phyloP scores from a whole-genome alignment of 2,888 invertebrate species.

The Ypsolopha sequella region DNA sequence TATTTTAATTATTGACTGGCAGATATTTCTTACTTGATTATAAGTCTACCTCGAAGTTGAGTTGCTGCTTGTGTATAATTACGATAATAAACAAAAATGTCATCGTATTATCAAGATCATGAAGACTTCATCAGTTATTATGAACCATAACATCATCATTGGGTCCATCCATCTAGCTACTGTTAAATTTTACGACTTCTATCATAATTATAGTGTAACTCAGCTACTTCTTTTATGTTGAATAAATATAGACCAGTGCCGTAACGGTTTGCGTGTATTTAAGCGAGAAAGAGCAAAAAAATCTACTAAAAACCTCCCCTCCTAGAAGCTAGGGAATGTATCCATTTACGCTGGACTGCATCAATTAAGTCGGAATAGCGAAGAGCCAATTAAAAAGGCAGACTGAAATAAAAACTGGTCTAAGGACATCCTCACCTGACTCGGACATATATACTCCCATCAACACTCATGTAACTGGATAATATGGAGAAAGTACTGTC shows the following conservation, averaged over 20 bases:
- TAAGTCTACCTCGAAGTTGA: no score
- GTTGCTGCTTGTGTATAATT: no score
- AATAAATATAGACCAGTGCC: neutral
- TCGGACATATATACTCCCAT: neutral
- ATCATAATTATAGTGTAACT: neutral
- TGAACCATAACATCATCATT: no score
- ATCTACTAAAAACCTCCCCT: neutral
- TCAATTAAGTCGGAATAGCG: constrained; percentile 14
- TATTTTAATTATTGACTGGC: no score
- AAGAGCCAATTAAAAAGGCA: constrained; percentile 14
- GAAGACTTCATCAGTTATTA: no score
- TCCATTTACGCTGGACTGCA: constrained; percentile 7
- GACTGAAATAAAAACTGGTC: constrained; percentile 11
- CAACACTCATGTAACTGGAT: neutral
- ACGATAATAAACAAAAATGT: no score
- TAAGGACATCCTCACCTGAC: constrained; percentile 11
- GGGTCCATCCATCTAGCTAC: no score
- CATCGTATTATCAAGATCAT: no score
- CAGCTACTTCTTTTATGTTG: neutral
- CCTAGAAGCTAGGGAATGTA: neutral
- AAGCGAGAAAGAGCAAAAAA: neutral
- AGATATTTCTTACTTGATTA: no score
- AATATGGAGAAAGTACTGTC: no score
- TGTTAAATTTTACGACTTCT: no score
- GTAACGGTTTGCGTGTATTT: neutral